phyloP scores from a whole-genome alignment of 2,888 invertebrate genomes.

The Abrostola triplasia region DNA sequence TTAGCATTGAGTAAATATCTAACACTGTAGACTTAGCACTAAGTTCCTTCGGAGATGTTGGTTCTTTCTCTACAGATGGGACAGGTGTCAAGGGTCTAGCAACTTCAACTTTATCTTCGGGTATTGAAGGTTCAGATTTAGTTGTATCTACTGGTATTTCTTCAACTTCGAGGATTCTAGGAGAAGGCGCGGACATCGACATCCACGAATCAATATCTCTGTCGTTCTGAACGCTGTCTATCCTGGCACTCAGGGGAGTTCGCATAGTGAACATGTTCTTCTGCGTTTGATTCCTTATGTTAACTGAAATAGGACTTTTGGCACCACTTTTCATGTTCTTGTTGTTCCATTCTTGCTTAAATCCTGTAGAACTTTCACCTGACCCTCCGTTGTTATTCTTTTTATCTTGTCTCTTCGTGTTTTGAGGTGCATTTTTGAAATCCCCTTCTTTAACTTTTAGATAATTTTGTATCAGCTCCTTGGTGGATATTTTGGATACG shows the following conservation, averaged over 20 bases:
- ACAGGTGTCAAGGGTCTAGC: slow-evolving; percentile 23
- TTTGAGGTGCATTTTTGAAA: slow-evolving; percentile 66
- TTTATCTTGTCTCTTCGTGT: slow-evolving; percentile 69
- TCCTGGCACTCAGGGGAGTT: slow-evolving; percentile 78
- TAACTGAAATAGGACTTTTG: slow-evolving; percentile 61
- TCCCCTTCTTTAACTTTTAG: slow-evolving; percentile 83
- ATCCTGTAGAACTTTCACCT: slow-evolving; percentile 59
- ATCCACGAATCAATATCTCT: slow-evolving; percentile 87
- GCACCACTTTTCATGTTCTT: slow-evolving; percentile 59
- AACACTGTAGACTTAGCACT: slow-evolving; percentile 78
- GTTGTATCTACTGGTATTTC: slow-evolving; percentile 48
- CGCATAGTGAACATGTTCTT: slow-evolving; percentile 69
- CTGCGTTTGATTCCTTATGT: slow-evolving; percentile 70
- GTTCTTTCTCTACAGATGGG: slow-evolving; percentile 50
- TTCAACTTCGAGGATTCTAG: slow-evolving; percentile 69
- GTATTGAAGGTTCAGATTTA: slow-evolving; percentile 31
- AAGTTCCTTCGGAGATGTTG: slow-evolving; percentile 66
- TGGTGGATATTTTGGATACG: slow-evolving; percentile 80
- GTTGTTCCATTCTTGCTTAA: slow-evolving; percentile 78
- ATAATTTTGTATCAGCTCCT: slow-evolving; percentile 83
- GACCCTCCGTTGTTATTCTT: slow-evolving; percentile 68
- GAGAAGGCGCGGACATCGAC: slow-evolving; percentile 80
- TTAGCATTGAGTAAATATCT: slow-evolving; percentile 86
- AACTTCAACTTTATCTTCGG: slow-evolving; percentile 45
- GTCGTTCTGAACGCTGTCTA: slow-evolving; percentile 80